Base-by-base conservation (phyloP, 2,113 vertebrate genomes). In the Passer montanus region DNA sequence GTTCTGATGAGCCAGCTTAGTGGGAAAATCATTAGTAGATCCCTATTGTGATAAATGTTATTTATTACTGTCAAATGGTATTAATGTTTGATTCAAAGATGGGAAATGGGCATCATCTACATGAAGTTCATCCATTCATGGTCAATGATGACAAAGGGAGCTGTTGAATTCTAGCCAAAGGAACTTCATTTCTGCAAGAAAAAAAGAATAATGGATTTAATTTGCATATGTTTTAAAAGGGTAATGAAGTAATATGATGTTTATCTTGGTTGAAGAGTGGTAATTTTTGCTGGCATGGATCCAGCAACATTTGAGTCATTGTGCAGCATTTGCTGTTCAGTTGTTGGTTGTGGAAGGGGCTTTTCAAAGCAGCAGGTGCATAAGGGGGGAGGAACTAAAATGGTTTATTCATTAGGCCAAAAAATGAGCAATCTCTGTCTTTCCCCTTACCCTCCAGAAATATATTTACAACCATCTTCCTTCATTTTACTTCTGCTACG, bases 161-260 rank as follows among this genome's bases (percentile, higher is more conserved):
- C 96, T 78, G 97, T 97, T 98, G 98, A 98, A 98, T 98, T 98
- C 96, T 81, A 97, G 98, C 98, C 99, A 99, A 98, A 98, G 96
- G 97, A 99, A 99, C 98, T 98, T 99, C 98, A 98, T 98, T 98
- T 98, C 97, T 97, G 97, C 78, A 97, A 98, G 97, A 97, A 98
- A 97, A 97, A 98, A 98, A 97, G 98, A 98, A 98, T 99, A 99
- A 99, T 99, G 98, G 98, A 98, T 98, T 98, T 98, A 98, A 99
- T 99, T 99, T 99, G 98, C 99, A 99, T 99, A 98, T 98, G 98
- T 98, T 99, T 99, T 99, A 99, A 99, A 99, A 99, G 98, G 98
- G 98, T 99, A 99, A 99, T 99, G 98, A 99, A 99, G 99, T 99
- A 99, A 99, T 99, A 98, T 98, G 98, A 99, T 99, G 98, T 99